These are phyloP conservation scores for Centropus bengalensis DNA, from an alignment of 2,113 vertebrate genomes.

Conservation along the genomic window DNA sequence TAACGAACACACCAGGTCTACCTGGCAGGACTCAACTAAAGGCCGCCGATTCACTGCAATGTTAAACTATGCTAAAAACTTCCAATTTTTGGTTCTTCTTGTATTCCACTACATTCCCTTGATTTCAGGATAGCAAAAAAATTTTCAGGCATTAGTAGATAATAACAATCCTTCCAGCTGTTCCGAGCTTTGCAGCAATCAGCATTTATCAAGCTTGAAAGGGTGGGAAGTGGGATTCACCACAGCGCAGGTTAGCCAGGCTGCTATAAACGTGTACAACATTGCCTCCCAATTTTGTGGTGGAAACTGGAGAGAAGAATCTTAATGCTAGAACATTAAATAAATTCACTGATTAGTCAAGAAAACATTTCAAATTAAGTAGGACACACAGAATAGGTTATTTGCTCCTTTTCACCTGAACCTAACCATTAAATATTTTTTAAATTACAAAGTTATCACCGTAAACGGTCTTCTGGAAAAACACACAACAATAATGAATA, in stretches of 20 bases:
- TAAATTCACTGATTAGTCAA: neutral
- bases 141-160: neutral
- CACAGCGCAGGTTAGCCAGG: neutral
- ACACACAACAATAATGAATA: neutral
- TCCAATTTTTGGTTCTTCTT: neutral
- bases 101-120: neutral
- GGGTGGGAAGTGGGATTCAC: neutral
- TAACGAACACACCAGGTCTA: fast-evolving
- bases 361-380: neutral
- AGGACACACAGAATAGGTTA: neutral
- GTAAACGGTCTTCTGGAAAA: neutral
- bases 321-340: neutral
- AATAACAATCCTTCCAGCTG: neutral
- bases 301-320: neutral
- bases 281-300: neutral
- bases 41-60: neutral
- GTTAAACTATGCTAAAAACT: neutral
- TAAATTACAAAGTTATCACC: neutral
- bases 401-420: neutral
- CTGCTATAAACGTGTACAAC: neutral
- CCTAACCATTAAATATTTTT: neutral
- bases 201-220: neutral
- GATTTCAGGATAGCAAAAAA: neutral
- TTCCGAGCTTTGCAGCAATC: neutral
- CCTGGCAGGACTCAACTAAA: neutral